Evolutionary conservation across 2,797 vertebrate genomes (phyloP).

Genomic region (Leptoclinus maculatus): DNA sequence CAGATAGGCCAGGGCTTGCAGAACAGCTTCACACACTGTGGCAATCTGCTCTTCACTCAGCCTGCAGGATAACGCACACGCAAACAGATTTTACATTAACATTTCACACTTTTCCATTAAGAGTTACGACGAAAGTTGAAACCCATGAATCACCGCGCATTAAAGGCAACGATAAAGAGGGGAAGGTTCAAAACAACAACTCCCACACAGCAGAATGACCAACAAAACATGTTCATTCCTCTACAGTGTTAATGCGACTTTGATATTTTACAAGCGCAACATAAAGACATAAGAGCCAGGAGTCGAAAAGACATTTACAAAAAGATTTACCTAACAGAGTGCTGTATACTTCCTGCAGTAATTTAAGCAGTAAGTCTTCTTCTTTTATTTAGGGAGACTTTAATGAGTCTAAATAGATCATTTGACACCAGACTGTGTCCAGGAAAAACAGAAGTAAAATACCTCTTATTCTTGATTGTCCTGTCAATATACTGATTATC

Average conservation of each 20-base stretch:
- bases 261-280: constrained; percentile 37
- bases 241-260: constrained; percentile 11
- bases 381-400: background rate
- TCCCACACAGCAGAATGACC: constrained; percentile 51
- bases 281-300: constrained; percentile 9
- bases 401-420: background rate
- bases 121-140: constrained; percentile 37
- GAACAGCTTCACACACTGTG: constrained; percentile 96
- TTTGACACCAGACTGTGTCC: constrained; percentile 11
- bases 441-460: constrained; percentile 8
- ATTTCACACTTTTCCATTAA: constrained; percentile 58
- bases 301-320: constrained; percentile 13
- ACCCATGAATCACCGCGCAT: constrained; percentile 61
- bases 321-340: background rate
- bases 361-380: background rate
- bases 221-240: constrained; percentile 30
- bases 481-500: constrained; percentile 42
- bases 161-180: constrained; percentile 50
- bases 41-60: constrained; percentile 98
- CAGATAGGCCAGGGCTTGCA: constrained; percentile 96
- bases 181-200: constrained; percentile 61
- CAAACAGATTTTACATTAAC: constrained; percentile 49
- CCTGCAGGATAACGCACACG: constrained; percentile 76
- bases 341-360: background rate
- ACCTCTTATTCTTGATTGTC: constrained; percentile 13